phyloP scores from a whole-genome alignment of 2,797 vertebrate species.

The Ciconia nigra region DNA sequence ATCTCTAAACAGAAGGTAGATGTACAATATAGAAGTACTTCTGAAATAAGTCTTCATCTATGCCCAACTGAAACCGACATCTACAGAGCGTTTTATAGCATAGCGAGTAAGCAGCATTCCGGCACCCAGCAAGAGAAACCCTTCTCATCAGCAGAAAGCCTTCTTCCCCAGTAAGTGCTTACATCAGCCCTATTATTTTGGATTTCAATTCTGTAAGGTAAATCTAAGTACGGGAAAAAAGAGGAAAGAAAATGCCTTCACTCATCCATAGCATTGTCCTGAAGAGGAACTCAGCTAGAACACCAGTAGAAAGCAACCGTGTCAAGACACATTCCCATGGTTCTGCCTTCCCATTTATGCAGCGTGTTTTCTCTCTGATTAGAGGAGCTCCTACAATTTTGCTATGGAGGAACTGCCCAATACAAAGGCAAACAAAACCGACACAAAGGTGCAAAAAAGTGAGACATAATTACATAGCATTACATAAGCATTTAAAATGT shows the following conservation, averaged over 20 bases:
- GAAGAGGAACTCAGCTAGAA: neutral
- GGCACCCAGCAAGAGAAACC: neutral
- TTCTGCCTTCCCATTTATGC: neutral
- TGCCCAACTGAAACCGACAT: neutral
- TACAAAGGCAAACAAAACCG: neutral
- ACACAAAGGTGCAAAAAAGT: neutral
- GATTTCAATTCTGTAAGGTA: neutral
- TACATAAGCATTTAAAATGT: neutral
- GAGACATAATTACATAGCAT: neutral
- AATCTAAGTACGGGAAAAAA: neutral
- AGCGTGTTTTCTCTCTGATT: accelerated
- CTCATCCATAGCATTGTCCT: neutral
- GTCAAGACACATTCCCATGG: accelerated
- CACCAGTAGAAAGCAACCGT: neutral
- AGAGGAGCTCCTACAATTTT: accelerated
- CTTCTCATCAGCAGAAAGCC: neutral
- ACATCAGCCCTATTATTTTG: neutral
- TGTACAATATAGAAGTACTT: neutral
- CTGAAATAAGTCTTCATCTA: neutral
- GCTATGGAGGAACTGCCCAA: neutral
- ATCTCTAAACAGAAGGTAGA: neutral
- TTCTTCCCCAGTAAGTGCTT: neutral
- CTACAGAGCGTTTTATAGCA: neutral
- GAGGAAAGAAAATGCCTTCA: neutral
- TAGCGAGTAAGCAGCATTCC: neutral